These are phyloP conservation scores for Ciona savignyi DNA, from an alignment of 23 tunicate genomes.

Conservation along the genomic window DNA sequence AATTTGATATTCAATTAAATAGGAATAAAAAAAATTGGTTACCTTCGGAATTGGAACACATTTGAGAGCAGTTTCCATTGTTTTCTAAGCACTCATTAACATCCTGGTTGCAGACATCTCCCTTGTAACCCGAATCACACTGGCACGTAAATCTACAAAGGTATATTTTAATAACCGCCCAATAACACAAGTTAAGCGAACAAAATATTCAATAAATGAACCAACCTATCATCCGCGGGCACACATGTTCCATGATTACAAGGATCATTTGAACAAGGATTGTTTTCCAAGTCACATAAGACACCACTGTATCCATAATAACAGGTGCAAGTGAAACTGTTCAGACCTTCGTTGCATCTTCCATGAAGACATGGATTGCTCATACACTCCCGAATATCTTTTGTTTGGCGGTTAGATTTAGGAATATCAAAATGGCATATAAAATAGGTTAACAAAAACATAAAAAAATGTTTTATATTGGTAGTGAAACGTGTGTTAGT, in stretches of 20 bases:
- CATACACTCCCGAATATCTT: slow-evolving; percentile 22
- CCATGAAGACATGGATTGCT: slow-evolving; percentile 35
- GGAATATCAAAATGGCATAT: not conserved
- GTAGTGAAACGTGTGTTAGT: too few species aligned
- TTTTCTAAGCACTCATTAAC: slow-evolving; percentile 30
- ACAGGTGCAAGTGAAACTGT: slow-evolving; percentile 25
- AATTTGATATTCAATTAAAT: too few species aligned
- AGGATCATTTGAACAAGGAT: slow-evolving; percentile 6
- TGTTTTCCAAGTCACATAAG: slow-evolving; percentile 7
- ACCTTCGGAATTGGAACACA: slow-evolving; percentile 14
- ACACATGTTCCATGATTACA: slow-evolving; percentile 15
- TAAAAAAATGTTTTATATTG: not conserved
- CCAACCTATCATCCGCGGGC: not conserved
- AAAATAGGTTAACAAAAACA: not conserved
- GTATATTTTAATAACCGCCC: not conserved
- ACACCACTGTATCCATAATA: slow-evolving; percentile 20
- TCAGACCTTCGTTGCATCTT: slow-evolving; percentile 18
- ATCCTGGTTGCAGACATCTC: slow-evolving; percentile 15
- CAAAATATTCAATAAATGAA: too few species aligned
- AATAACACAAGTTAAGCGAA: too few species aligned
- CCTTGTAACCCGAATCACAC: slow-evolving; percentile 15
- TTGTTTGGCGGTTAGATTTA: not conserved
- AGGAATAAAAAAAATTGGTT: too few species aligned
- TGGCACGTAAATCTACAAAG: slow-evolving; percentile 11
- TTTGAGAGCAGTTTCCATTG: slow-evolving; percentile 7